Percentiles rank a stretch among this genome's conserved stretches.
Evolutionary conservation across 2,888 invertebrate genomes (phyloP).

Genomic region (Tenthredo amoena): DNA sequence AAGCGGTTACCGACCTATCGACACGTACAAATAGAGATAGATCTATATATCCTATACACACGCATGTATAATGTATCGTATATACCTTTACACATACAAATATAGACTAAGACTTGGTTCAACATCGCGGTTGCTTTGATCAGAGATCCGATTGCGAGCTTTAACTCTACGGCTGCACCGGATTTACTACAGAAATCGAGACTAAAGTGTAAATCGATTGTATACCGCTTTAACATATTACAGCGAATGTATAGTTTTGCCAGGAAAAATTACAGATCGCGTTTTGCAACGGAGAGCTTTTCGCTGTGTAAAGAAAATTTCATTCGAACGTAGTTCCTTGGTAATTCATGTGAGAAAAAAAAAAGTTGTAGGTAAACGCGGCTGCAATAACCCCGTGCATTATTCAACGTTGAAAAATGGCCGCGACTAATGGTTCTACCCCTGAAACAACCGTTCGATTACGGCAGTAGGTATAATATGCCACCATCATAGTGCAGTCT

Average conservation of each 20-base stretch:
- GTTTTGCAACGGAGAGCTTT: neutral
- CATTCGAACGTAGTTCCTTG: neutral
- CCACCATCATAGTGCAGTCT: neutral
- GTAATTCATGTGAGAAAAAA: neutral
- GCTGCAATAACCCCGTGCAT: neutral
- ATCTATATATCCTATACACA: neutral
- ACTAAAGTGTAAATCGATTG: neutral
- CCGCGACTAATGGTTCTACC: neutral
- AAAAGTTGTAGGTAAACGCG: neutral
- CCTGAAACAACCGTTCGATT: neutral
- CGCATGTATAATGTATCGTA: neutral
- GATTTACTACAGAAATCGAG: neutral
- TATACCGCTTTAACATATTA: neutral
- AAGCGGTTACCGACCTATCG: neutral
- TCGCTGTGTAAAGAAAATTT: neutral
- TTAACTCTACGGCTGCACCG: neutral
- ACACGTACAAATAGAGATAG: neutral
- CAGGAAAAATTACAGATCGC: neutral
- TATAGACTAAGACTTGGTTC: neutral
- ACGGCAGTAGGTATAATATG: neutral
- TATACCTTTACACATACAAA: neutral
- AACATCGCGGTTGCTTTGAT: constrained; percentile 1
- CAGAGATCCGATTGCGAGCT: constrained; percentile 1
- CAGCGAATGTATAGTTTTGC: neutral
- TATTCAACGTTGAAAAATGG: neutral